A percentile compares a stretch with the other conserved stretches of the same genome.
Conservation (phyloP, 2,113 vertebrate genomes). For the Microtus oregoni region DNA sequence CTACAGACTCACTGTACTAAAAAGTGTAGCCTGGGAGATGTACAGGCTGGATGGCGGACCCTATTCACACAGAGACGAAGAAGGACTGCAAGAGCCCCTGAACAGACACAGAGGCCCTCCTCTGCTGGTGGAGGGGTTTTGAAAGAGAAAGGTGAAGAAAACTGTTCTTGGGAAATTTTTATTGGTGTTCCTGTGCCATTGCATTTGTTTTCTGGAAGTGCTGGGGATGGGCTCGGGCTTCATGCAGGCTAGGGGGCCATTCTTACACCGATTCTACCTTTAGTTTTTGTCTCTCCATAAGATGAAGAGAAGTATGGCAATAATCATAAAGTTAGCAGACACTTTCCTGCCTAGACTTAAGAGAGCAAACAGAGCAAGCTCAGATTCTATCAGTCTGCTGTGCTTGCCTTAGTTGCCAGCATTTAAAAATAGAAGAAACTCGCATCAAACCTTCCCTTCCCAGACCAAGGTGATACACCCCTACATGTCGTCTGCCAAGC, state of each 20-base stretch:
- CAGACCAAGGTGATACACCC: neutral
- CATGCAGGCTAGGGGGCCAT: neutral
- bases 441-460: neutral
- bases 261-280: neutral
- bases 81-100: neutral
- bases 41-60: too few relatives aligned
- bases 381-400: neutral
- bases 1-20: neutral
- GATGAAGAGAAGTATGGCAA: neutral
- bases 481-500: neutral
- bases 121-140: fast-evolving
- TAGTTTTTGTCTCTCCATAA: neutral
- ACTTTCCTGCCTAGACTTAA: neutral
- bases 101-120: neutral
- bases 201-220: neutral
- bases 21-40: neutral
- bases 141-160: neutral
- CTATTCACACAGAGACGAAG: neutral
- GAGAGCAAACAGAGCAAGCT: neutral
- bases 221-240: neutral
- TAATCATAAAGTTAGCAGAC: neutral
- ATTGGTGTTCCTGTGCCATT: neutral
- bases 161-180: neutral
- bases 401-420: neutral
- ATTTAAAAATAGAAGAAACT: conserved; percentile 37